A percentile compares a stretch with the other conserved stretches of the same genome.
Conservation (phyloP, 2,797 vertebrate genomes). For the Propithecus perrieri region DNA sequence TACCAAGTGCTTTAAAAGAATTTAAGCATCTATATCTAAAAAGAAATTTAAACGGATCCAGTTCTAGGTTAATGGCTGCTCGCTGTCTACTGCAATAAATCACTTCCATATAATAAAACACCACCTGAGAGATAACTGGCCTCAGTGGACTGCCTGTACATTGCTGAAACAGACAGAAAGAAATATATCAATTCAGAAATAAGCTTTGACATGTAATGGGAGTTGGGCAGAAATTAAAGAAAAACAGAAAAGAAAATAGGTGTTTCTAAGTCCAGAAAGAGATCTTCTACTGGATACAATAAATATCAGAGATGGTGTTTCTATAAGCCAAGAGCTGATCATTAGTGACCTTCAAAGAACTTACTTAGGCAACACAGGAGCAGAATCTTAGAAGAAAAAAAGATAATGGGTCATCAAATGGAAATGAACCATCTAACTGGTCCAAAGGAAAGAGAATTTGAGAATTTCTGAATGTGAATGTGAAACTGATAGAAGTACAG, state of each 20-base stretch:
- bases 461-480: background rate
- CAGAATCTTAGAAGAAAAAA: slow-evolving; percentile 23
- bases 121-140: slow-evolving; percentile 38
- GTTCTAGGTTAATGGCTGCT: slow-evolving; percentile 22
- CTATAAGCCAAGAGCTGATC: background rate
- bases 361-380: background rate
- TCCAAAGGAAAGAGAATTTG: slow-evolving; percentile 23
- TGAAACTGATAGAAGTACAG: background rate
- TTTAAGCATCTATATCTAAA: slow-evolving; percentile 35
- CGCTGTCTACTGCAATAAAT: background rate
- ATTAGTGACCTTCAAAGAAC: background rate
- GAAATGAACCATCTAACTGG: background rate
- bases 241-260: background rate
- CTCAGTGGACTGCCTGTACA: background rate
- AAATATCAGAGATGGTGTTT: background rate
- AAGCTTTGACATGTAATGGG: background rate
- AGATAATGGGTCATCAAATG: background rate
- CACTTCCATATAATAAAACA: slow-evolving; percentile 46
- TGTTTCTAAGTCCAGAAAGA: slow-evolving; percentile 34
- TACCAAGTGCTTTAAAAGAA: slow-evolving; percentile 43
- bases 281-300: background rate
- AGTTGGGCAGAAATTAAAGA: background rate
- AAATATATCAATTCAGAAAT: slow-evolving; percentile 4
- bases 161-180: slow-evolving; percentile 4
- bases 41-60: slow-evolving; percentile 43